Percentiles rank a stretch among this genome's conserved stretches.
These are phyloP conservation scores for Drosophila kohkoa DNA, from an alignment of 1,140 invertebrate genomes.

Conservation along the genomic window DNA sequence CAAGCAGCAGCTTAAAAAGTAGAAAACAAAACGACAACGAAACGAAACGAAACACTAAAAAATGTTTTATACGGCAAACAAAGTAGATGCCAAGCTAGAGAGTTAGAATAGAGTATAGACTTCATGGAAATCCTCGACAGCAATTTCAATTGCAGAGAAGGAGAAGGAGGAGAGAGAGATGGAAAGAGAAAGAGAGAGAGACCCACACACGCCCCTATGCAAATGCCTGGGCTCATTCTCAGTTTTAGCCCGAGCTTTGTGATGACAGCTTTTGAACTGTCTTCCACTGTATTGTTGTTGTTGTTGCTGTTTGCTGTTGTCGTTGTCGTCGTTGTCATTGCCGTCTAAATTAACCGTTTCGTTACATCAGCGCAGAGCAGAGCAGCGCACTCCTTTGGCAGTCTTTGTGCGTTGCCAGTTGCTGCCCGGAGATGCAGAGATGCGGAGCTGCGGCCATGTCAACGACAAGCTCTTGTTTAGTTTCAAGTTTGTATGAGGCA, in stretches of 20 bases:
- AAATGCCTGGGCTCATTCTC: not conserved
- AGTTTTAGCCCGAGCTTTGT: constrained; percentile 20
- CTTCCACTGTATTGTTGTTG: constrained; percentile 39
- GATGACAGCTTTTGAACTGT: constrained; percentile 27
- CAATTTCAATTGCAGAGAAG: constrained; percentile 68
- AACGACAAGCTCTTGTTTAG: constrained; percentile 57
- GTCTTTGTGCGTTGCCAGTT: constrained; percentile 74
- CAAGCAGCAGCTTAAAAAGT: constrained; percentile 42
- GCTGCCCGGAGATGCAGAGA: constrained; percentile 37
- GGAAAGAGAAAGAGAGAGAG: constrained; percentile 4
- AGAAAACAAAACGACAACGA: constrained; percentile 9
- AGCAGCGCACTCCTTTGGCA: constrained; percentile 54
- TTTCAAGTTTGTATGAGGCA: constrained; percentile 79
- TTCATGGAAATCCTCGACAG: constrained; percentile 15
- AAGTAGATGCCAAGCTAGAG: constrained; percentile 17
- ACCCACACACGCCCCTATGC: constrained; percentile 74
- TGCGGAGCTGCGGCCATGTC: constrained; percentile 20
- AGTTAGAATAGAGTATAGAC: not conserved
- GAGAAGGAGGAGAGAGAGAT: no score
- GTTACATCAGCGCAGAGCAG: constrained; percentile 63
- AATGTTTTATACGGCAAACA: constrained; percentile 70
- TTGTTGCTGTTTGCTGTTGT: no score
- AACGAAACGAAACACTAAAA: constrained; percentile 56
- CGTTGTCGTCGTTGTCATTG: constrained; percentile 52
- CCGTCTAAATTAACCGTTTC: constrained; percentile 81